phyloP scores from a whole-genome alignment of 2,888 invertebrate species.

The Stegophylla sp. region DNA sequence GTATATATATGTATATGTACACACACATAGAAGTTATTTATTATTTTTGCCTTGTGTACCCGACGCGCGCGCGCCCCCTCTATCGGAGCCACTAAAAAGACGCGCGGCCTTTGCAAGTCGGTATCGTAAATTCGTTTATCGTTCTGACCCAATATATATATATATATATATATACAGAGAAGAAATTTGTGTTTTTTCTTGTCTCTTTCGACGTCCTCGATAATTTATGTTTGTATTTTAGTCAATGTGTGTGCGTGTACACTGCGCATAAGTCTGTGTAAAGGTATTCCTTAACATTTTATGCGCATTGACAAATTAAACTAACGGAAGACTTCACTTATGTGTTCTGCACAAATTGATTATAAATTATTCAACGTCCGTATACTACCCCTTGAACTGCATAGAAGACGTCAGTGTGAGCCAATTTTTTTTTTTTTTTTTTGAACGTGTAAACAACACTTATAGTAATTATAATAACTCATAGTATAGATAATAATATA shows the following conservation, averaged over 20 bases:
- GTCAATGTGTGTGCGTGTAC: too few relatives aligned
- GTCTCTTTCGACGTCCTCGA: conserved; percentile 5
- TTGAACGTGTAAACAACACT: neutral
- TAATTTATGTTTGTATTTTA: conserved; percentile 25
- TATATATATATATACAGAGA: too few relatives aligned
- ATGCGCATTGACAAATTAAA: conserved; percentile 29
- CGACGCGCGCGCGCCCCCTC: neutral
- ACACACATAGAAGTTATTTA: neutral
- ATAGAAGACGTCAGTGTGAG: neutral
- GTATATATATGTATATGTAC: neutral
- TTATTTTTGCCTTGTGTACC: neutral
- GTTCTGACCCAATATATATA: conserved; percentile 36
- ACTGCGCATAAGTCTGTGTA: neutral
- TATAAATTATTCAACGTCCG: conserved; percentile 45
- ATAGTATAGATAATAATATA: neutral
- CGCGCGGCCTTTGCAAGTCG: neutral
- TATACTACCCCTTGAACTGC: conserved; percentile 10
- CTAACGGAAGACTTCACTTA: conserved; percentile 15
- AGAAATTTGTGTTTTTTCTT: conserved; percentile 18
- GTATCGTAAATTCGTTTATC: conserved; percentile 39
- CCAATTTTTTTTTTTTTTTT: neutral
- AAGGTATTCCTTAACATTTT: conserved; percentile 34
- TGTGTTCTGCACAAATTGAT: conserved; percentile 7
- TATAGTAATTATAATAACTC: neutral
- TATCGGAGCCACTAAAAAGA: conserved; percentile 17